phyloP scores from a whole-genome alignment of 2,113 vertebrate species.

The Ochotona princeps region DNA sequence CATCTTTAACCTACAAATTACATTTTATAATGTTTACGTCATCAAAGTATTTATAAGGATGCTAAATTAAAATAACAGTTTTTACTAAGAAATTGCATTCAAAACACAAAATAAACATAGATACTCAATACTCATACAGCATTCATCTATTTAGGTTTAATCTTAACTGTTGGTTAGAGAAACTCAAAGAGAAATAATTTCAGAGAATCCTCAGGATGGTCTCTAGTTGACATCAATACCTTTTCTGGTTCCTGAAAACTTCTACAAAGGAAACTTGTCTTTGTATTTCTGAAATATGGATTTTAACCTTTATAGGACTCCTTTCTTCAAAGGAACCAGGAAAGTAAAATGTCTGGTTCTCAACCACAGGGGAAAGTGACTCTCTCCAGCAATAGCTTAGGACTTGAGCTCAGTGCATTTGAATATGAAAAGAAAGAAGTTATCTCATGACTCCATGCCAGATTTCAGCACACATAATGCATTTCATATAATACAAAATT shows the following conservation, averaged over 20 bases:
- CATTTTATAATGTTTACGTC: neutral
- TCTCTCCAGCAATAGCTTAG: neutral
- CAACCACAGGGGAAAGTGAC: neutral
- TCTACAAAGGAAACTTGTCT: neutral
- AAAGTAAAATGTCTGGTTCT: neutral
- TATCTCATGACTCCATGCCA: neutral
- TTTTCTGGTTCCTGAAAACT: neutral
- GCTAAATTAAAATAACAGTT: neutral
- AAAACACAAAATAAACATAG: neutral
- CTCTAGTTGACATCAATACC: neutral
- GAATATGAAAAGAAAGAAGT: conserved; percentile 20
- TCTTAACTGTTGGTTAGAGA: neutral
- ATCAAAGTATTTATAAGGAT: neutral
- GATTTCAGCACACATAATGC: neutral
- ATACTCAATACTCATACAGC: neutral
- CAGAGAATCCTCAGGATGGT: neutral
- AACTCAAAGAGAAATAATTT: neutral
- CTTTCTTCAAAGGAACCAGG: neutral
- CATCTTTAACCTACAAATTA: neutral
- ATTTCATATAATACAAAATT: neutral
- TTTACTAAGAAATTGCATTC: neutral
- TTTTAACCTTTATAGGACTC: neutral
- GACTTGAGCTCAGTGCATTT: neutral
- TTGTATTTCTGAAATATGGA: neutral
- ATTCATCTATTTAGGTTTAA: neutral